phyloP scores from a whole-genome alignment of 2,113 vertebrate genomes.

The Hippocampus abdominalis region DNA sequence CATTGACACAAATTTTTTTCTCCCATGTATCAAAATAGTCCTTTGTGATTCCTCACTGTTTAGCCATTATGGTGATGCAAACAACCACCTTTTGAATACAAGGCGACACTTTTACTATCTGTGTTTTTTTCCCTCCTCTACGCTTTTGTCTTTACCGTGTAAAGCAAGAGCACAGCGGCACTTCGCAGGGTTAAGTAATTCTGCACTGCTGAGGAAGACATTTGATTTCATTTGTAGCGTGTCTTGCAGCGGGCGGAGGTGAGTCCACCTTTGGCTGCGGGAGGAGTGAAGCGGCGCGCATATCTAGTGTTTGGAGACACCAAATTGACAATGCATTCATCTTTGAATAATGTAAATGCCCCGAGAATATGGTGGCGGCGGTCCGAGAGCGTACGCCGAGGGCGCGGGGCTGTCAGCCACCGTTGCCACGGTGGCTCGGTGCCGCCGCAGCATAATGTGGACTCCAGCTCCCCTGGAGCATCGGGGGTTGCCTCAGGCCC shows the following conservation, averaged over 20 bases:
- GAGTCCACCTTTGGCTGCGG: constrained; percentile 76
- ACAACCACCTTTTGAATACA: neutral
- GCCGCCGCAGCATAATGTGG: constrained; percentile 64
- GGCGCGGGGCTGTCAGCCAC: constrained; percentile 67
- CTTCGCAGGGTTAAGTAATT: constrained; percentile 74
- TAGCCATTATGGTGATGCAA: neutral
- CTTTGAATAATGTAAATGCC: constrained; percentile 85
- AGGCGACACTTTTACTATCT: constrained; percentile 1
- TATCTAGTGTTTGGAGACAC: constrained; percentile 78
- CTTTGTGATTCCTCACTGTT: no score
- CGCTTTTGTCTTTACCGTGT: constrained; percentile 42
- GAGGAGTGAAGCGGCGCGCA: constrained; percentile 73
- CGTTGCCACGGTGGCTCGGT: constrained; percentile 49
- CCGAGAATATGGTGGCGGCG: constrained; percentile 74
- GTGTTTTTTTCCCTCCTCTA: constrained; percentile 10
- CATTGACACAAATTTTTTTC: no score
- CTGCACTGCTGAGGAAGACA: constrained; percentile 72
- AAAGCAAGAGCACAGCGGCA: constrained; percentile 43
- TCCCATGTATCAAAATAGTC: no score
- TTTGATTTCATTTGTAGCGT: constrained; percentile 80
- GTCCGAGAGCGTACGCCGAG: constrained; percentile 64
- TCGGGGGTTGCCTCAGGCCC: constrained; percentile 55
- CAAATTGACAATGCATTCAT: constrained; percentile 85
- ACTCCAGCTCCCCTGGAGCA: constrained; percentile 62
- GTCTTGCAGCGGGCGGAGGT: constrained; percentile 73